A percentile compares a stretch with the other conserved stretches of the same genome.
Evolutionary conservation across 2,888 invertebrate genomes (phyloP).

Genomic region (Ametastegia equiseti): DNA sequence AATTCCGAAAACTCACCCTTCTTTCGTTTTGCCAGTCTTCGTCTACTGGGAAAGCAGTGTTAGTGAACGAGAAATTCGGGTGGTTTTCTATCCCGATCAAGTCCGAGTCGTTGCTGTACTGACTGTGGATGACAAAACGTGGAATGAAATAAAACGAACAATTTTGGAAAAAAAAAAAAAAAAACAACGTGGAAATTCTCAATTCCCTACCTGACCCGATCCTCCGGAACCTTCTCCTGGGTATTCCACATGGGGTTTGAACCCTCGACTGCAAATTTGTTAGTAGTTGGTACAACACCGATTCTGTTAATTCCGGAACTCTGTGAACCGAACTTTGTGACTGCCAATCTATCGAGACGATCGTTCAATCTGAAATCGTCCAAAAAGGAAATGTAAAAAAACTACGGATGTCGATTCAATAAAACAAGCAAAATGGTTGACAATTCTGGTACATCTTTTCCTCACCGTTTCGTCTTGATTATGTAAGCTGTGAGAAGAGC

Average conservation of each 20-base stretch:
- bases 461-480: conserved; percentile 79
- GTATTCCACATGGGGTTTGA: conserved; percentile 85
- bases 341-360: conserved; percentile 81
- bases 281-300: conserved; percentile 82
- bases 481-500: conserved; percentile 79
- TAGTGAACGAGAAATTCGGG: conserved; percentile 79
- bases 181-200: background rate
- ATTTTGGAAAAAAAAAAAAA: background rate
- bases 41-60: conserved; percentile 65
- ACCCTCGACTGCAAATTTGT: conserved; percentile 84
- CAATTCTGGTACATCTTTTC: background rate
- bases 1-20: conserved; percentile 47
- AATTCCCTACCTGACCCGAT: conserved; percentile 77
- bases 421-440: background rate
- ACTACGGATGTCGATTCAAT: background rate
- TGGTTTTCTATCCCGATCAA: conserved; percentile 83
- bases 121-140: conserved; percentile 73
- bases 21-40: conserved; percentile 42
- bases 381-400: conserved; percentile 5
- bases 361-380: conserved; percentile 77
- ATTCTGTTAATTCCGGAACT: conserved; percentile 80
- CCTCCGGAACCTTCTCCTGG: conserved; percentile 77
- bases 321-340: conserved; percentile 82
- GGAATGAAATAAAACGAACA: background rate
- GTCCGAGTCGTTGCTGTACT: conserved; percentile 81